Evolutionary conservation across 2,113 vertebrate species (phyloP).

Genomic region (Esox niger): DNA sequence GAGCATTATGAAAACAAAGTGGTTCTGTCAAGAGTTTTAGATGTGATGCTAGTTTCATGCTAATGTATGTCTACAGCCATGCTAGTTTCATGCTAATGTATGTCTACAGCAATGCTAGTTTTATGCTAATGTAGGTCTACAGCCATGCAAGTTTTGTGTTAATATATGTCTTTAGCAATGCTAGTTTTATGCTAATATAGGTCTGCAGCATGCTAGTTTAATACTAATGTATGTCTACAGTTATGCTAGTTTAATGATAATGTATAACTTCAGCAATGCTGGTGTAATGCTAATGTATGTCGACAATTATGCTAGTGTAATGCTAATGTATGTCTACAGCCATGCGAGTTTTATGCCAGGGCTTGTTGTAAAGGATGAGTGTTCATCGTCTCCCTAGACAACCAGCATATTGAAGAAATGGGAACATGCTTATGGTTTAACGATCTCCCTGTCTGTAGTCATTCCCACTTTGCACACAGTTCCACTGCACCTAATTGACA

Average conservation of each 20-base stretch:
- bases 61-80: background rate
- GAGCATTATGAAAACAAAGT: slow-evolving; percentile 8
- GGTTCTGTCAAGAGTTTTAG: background rate
- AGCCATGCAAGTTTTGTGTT: background rate
- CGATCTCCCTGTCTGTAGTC: slow-evolving; percentile 14
- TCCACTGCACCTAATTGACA: slow-evolving; percentile 14
- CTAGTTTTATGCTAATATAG: too few relatives aligned
- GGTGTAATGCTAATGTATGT: too few relatives aligned
- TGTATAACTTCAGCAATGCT: too few relatives aligned
- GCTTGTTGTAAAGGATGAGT: too few relatives aligned
- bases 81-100: background rate
- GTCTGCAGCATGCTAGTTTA: too few relatives aligned
- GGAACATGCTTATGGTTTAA: background rate
- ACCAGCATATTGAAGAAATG: slow-evolving; percentile 1
- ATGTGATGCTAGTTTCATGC: background rate
- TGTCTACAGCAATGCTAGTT: background rate
- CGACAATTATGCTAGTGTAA: too few relatives aligned
- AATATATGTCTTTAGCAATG: background rate
- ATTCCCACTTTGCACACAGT: slow-evolving; percentile 15
- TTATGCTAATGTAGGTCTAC: background rate
- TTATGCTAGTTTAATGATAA: too few relatives aligned
- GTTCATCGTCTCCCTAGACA: too few relatives aligned
- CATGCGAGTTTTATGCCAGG: too few relatives aligned
- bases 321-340: too few relatives aligned
- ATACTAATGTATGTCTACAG: too few relatives aligned